Evolutionary conservation across 2,888 invertebrate genomes (phyloP).

Genomic region (Helleia helle): DNA sequence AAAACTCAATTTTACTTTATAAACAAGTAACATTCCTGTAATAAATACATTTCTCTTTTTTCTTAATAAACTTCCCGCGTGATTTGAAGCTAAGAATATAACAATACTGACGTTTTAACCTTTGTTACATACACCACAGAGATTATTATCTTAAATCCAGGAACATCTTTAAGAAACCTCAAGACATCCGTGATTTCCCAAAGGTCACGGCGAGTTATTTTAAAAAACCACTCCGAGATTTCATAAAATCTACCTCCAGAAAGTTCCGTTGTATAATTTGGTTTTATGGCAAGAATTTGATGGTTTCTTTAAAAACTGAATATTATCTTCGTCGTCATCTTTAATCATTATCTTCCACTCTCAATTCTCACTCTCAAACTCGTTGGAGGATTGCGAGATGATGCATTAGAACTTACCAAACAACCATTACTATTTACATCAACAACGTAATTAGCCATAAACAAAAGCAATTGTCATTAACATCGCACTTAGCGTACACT

Average conservation of each 20-base stretch:
- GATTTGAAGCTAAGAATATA: constrained; percentile 25
- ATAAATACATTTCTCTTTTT: constrained; percentile 18
- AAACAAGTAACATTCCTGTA: neutral
- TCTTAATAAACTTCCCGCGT: constrained; percentile 28
- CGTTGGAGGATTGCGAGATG: too few relatives aligned
- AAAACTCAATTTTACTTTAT: neutral
- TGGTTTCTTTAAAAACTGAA: neutral
- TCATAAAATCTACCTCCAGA: constrained; percentile 14
- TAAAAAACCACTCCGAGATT: constrained; percentile 44
- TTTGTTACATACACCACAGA: constrained; percentile 29
- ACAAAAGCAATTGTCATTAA: constrained; percentile 6
- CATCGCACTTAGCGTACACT: neutral
- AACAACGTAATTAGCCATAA: constrained; percentile 1
- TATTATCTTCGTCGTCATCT: neutral
- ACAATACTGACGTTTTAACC: constrained; percentile 15
- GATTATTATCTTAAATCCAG: constrained; percentile 33
- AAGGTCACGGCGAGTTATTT: constrained; percentile 51
- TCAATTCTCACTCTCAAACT: too few relatives aligned
- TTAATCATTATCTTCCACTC: too few relatives aligned
- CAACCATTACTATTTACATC: neutral
- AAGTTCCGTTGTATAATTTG: constrained; percentile 3
- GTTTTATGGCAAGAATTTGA: neutral
- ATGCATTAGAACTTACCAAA: too few relatives aligned
- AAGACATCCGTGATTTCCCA: constrained; percentile 50
- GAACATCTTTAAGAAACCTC: constrained; percentile 4